Conservation (phyloP, 2,797 vertebrate genomes). For the Tarsius wallacei region DNA sequence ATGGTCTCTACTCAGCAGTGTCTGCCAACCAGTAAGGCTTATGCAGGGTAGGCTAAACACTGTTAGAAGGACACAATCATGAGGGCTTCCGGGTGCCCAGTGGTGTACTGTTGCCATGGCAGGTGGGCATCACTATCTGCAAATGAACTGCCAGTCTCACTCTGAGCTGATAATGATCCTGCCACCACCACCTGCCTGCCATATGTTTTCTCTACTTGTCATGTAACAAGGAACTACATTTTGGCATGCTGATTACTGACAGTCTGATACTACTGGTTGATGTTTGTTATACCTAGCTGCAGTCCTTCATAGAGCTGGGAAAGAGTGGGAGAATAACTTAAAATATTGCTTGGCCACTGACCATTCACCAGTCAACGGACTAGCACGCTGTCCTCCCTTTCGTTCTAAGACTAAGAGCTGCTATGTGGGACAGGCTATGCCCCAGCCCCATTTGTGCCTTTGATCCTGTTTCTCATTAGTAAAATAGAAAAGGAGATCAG, state of each 20-base stretch:
- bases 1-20: neutral
- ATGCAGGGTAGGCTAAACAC: neutral
- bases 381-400: neutral
- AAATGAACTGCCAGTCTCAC: conserved; percentile 84
- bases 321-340: neutral
- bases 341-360: neutral
- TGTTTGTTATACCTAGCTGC: neutral
- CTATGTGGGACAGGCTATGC: neutral
- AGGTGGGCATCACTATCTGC: conserved; percentile 78
- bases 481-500: neutral
- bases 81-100: conserved; percentile 65
- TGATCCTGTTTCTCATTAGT: neutral
- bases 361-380: neutral
- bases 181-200: conserved; percentile 82
- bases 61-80: conserved; percentile 27
- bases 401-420: neutral
- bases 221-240: conserved; percentile 76
- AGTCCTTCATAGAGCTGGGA: conserved; percentile 4
- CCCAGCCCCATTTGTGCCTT: neutral
- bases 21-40: conserved; percentile 48
- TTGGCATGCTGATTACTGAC: conserved; percentile 76
- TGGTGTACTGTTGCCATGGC: conserved; percentile 70
- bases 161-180: conserved; percentile 77
- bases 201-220: conserved; percentile 83
- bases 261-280: conserved; percentile 47